Percentiles rank a stretch among this genome's conserved stretches.
Conservation (phyloP, 2,888 invertebrate genomes). For the Exephanes ischioxanthus region DNA sequence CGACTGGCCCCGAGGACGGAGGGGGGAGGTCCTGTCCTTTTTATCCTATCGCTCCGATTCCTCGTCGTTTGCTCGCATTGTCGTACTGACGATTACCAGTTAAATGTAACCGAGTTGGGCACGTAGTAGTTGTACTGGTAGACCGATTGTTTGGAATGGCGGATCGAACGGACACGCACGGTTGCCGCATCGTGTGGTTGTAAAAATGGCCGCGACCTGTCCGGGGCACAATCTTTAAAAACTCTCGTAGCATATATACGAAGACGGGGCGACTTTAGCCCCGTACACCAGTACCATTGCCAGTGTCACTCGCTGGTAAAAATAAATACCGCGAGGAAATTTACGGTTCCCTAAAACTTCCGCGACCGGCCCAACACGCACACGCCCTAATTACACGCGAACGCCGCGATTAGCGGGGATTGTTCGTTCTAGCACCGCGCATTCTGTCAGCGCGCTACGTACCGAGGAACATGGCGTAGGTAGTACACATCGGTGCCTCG, state of each 20-base stretch:
- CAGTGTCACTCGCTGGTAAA: slow-evolving; percentile 9
- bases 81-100: slow-evolving; percentile 78
- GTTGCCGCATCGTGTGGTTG: slow-evolving; percentile 90
- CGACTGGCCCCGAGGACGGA: slow-evolving; percentile 10
- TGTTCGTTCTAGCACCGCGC: slow-evolving; percentile 75
- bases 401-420: slow-evolving; percentile 74
- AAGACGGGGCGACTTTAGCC: slow-evolving; percentile 40
- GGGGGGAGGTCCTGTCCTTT: slow-evolving; percentile 18
- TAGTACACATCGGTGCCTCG: slow-evolving; percentile 49
- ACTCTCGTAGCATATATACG: slow-evolving; percentile 47
- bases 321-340: slow-evolving; percentile 3
- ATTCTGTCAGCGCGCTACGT: slow-evolving; percentile 78
- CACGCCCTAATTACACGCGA: slow-evolving; percentile 80
- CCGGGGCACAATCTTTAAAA: slow-evolving; percentile 62
- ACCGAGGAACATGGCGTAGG: slow-evolving; percentile 68
- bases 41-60: slow-evolving; percentile 51
- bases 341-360: not conserved
- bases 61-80: slow-evolving; percentile 42
- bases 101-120: slow-evolving; percentile 87
- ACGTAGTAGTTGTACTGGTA: slow-evolving; percentile 81
- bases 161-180: slow-evolving; percentile 88
- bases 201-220: slow-evolving; percentile 88
- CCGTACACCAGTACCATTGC: slow-evolving; percentile 56
- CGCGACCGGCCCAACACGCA: slow-evolving; percentile 72
- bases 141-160: slow-evolving; percentile 90